phyloP scores from a whole-genome alignment of 2,888 invertebrate genomes.

The Pantelozetes paolii region DNA sequence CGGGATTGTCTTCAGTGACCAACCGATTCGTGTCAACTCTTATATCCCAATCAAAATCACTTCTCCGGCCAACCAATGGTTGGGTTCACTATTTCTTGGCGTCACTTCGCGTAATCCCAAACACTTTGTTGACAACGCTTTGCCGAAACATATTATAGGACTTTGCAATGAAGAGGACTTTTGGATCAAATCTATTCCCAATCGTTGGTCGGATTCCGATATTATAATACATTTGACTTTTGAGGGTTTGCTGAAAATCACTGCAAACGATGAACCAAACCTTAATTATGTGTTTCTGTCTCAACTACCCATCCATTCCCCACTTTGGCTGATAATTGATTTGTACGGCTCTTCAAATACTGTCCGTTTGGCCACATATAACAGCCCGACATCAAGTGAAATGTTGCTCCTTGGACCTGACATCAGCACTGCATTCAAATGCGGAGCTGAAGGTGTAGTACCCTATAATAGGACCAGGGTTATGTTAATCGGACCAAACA shows the following conservation, averaged over 20 bases:
- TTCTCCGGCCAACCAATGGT: slow-evolving; percentile 51
- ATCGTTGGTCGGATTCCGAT: slow-evolving; percentile 15
- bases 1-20: slow-evolving; percentile 46
- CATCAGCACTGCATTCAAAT: slow-evolving; percentile 30
- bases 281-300: slow-evolving; percentile 3
- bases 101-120: slow-evolving; percentile 52
- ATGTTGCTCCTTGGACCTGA: slow-evolving; percentile 39
- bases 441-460: slow-evolving; percentile 51
- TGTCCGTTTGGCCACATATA: slow-evolving; percentile 25
- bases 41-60: slow-evolving; percentile 47
- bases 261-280: slow-evolving; percentile 29
- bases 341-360: slow-evolving; percentile 37
- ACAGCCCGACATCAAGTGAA: slow-evolving; percentile 31
- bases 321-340: slow-evolving; percentile 43
- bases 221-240: slow-evolving; percentile 36
- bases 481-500: slow-evolving; percentile 53
- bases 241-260: slow-evolving; percentile 35
- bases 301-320: slow-evolving; percentile 32
- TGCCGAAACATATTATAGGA: slow-evolving; percentile 36
- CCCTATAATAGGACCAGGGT: slow-evolving; percentile 52
- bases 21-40: slow-evolving; percentile 45
- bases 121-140: slow-evolving; percentile 23
- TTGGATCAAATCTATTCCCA: slow-evolving; percentile 34
- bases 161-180: slow-evolving; percentile 37
- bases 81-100: slow-evolving; percentile 53